These are phyloP conservation scores for Stenodema calcarata DNA, from an alignment of 2,888 invertebrate genomes.

Conservation along the genomic window DNA sequence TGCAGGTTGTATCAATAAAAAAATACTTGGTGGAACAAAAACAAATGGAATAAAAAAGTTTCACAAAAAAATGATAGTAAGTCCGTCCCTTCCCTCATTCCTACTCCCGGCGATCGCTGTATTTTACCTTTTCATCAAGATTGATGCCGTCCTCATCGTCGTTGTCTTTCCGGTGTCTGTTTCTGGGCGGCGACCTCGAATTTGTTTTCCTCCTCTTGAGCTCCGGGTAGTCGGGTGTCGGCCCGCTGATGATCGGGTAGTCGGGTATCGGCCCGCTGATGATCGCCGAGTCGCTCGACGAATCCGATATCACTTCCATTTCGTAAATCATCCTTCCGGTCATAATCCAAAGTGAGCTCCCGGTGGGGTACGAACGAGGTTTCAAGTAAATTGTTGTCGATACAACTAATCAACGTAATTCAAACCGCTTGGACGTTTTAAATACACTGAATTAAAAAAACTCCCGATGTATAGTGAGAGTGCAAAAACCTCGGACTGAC, in stretches of 20 bases:
- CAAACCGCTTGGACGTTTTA: constrained; percentile 48
- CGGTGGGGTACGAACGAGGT: not conserved
- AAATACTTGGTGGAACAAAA: no score
- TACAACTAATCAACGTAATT: not conserved
- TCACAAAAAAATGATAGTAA: not conserved
- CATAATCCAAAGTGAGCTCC: not conserved
- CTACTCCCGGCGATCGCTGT: no score
- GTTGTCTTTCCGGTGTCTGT: not conserved
- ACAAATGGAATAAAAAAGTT: no score
- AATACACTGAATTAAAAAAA: no score
- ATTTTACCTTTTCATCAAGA: not conserved
- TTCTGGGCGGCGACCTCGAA: not conserved
- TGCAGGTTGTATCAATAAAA: no score
- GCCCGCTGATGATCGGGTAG: not conserved
- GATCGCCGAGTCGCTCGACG: not conserved
- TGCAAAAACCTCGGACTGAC: no score
- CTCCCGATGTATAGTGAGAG: no score
- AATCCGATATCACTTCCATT: constrained; percentile 19
- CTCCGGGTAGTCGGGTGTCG: not conserved
- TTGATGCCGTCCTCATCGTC: not conserved
- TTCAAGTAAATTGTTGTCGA: not conserved
- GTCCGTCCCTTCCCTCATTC: not conserved
- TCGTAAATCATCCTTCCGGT: not conserved
- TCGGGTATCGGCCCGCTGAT: constrained; percentile 5
- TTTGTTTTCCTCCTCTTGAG: not conserved